phyloP scores from a whole-genome alignment of 2,113 vertebrate species.

The Percina caprodes region DNA sequence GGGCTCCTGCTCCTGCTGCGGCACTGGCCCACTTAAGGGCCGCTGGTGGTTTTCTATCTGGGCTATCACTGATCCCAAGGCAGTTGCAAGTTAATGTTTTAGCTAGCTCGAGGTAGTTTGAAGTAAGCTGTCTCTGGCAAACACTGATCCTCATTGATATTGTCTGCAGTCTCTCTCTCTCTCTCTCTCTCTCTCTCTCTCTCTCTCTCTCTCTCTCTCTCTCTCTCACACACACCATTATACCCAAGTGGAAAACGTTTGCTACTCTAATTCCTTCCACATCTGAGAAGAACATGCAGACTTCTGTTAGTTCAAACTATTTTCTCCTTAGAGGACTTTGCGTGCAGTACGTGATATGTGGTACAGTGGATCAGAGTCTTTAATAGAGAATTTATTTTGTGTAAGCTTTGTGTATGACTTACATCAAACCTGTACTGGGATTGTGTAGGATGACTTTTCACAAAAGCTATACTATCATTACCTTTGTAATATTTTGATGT shows the following conservation, averaged over 20 bases:
- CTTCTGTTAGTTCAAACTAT: constrained; percentile 19
- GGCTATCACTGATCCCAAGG: constrained; percentile 59
- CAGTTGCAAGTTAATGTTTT: constrained; percentile 41
- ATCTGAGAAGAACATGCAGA: constrained; percentile 29
- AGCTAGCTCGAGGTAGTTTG: constrained; percentile 19
- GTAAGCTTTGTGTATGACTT: neutral
- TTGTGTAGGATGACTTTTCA: neutral
- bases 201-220: neutral
- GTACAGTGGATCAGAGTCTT: neutral
- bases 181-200: neutral
- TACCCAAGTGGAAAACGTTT: constrained; percentile 29
- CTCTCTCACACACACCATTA: neutral
- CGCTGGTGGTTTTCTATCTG: constrained; percentile 58
- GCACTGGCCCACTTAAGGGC: constrained; percentile 60
- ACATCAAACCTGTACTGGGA: neutral
- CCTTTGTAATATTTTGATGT: neutral
- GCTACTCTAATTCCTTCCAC: constrained; percentile 31
- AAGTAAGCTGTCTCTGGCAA: constrained; percentile 32
- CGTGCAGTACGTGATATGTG: neutral
- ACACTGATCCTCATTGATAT: constrained; percentile 21
- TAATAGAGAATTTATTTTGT: neutral
- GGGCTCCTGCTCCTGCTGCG: constrained; percentile 24
- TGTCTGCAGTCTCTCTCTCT: neutral
- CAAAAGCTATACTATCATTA: neutral
- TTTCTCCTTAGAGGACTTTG: constrained; percentile 17